Evolutionary conservation across 2,888 invertebrate species (phyloP), one percentile per base, ranked within the genome.

Genomic region (Philaethria dido): DNA sequence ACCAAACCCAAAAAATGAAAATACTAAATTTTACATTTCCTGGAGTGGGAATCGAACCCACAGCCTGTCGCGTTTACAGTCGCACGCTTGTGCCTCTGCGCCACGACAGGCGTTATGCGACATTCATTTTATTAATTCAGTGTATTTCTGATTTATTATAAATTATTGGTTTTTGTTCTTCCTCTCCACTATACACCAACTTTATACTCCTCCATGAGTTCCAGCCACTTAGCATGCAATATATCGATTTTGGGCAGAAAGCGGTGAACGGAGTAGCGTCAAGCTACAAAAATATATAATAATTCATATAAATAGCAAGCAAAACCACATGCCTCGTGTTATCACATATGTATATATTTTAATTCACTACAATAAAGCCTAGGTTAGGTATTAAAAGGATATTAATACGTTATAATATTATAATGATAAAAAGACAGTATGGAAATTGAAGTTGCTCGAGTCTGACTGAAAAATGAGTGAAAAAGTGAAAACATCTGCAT

Each of bases 401-500:
- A 3, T 60, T 33, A 29, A n/a, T 45, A 64, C 16, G 29, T 50
- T 44, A 16, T 54, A n/a, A 59, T 57, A 60, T 66, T 59, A 62
- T 44, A 42, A 44, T 48, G 1, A 25, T 25, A 62, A 52, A 33
- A n/a, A 22, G 44, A 8, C n/a, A 13, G 36, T 44, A 57, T 45
- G 18, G 25, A 6, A 29, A n/a, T 36, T 25, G 60, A 59, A n/a
- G 11, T 18, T 22, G 29, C 42, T 45, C 16, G 25, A n/a, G 11
- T 6, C 13, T 52, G 50, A 63, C 52, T 47, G 39, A 13, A 77
- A 72, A 67, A 85, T 84, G 83, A 74, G 70, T 16, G 78, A 79
- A 16, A 84, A 79, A 72, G 66, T 85, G 14, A 82, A 74, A 69
- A 69, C 72, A 1, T 75, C 81, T 0, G 85, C 84, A n/a, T 77